These are phyloP conservation scores for Scelioninae gen. 1 DNA, from an alignment of 2,888 invertebrate genomes.

Conservation along the genomic window DNA sequence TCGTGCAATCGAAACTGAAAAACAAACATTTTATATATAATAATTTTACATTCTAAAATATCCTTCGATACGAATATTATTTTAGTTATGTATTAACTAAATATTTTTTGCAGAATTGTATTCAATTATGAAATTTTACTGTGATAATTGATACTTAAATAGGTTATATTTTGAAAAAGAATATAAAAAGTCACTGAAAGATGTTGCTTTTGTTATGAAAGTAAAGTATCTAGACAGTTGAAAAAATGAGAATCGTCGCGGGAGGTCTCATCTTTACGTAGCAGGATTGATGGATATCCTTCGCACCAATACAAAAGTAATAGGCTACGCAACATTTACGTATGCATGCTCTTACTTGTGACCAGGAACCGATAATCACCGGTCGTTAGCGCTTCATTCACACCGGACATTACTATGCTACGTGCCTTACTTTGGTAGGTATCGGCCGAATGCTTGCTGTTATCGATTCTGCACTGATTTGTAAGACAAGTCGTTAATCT, in stretches of 20 bases:
- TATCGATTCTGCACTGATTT: slow-evolving; percentile 37
- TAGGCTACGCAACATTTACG: slow-evolving; percentile 34
- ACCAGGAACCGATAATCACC: slow-evolving; percentile 74
- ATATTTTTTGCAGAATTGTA: too few species aligned
- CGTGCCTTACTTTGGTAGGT: slow-evolving; percentile 28
- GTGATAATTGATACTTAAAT: too few species aligned
- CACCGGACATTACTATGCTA: slow-evolving; percentile 61
- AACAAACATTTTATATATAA: too few species aligned
- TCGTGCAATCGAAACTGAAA: too few species aligned
- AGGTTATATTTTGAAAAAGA: background rate
- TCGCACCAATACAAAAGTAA: slow-evolving; percentile 72
- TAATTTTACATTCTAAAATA: too few species aligned
- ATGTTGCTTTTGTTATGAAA: slow-evolving; percentile 18
- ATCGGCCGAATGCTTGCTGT: slow-evolving; percentile 33
- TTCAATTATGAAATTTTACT: too few species aligned
- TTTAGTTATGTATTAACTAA: too few species aligned
- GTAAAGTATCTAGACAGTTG: slow-evolving; percentile 65
- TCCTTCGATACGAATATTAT: too few species aligned
- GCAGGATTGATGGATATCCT: slow-evolving; percentile 81
- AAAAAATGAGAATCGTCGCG: slow-evolving; percentile 83
- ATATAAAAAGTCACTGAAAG: background rate
- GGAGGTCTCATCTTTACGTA: slow-evolving; percentile 78
- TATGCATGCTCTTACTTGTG: slow-evolving; percentile 31
- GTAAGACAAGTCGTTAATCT: slow-evolving; percentile 51
- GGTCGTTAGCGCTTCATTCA: slow-evolving; percentile 82